Percentiles rank a stretch among this genome's conserved stretches.
Evolutionary conservation across 2,888 invertebrate species (phyloP).

Genomic region (Vesta saturnalis): DNA sequence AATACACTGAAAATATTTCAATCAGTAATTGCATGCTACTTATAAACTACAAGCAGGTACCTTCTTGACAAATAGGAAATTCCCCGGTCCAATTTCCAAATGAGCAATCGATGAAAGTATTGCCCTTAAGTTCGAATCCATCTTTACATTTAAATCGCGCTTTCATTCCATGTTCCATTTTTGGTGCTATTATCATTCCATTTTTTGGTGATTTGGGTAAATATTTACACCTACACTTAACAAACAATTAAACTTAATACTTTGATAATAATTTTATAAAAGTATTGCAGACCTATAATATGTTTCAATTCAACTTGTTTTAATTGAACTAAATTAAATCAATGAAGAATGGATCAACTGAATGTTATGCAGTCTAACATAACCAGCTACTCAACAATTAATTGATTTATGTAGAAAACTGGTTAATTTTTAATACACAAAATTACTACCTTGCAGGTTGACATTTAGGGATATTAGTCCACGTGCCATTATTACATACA

Average conservation of each 20-base stretch:
- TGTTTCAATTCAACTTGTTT: no score
- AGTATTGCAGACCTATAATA: no score
- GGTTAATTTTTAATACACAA: no score
- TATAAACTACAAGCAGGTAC: conserved; percentile 55
- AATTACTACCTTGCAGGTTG: conserved; percentile 74
- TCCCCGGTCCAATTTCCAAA: conserved; percentile 96
- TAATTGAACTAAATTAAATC: no score
- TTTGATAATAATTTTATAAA: no score
- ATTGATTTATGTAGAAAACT: no score
- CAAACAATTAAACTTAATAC: neutral
- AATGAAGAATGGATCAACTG: no score
- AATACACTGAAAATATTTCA: conserved; percentile 74
- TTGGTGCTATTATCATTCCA: conserved; percentile 96
- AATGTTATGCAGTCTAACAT: no score
- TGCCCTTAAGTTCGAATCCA: conserved; percentile 84
- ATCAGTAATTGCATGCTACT: neutral
- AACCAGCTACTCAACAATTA: no score
- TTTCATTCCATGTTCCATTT: conserved; percentile 96
- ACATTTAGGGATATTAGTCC: conserved; percentile 91
- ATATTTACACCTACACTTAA: conserved; percentile 55
- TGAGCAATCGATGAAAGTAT: conserved; percentile 81
- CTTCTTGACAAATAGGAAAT: conserved; percentile 85
- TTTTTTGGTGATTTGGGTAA: conserved; percentile 77
- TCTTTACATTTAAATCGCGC: conserved; percentile 95
- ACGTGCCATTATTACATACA: conserved; percentile 93